These are phyloP conservation scores for Lepidurus couesii DNA, from an alignment of 1,140 invertebrate species.

Conservation along the genomic window DNA sequence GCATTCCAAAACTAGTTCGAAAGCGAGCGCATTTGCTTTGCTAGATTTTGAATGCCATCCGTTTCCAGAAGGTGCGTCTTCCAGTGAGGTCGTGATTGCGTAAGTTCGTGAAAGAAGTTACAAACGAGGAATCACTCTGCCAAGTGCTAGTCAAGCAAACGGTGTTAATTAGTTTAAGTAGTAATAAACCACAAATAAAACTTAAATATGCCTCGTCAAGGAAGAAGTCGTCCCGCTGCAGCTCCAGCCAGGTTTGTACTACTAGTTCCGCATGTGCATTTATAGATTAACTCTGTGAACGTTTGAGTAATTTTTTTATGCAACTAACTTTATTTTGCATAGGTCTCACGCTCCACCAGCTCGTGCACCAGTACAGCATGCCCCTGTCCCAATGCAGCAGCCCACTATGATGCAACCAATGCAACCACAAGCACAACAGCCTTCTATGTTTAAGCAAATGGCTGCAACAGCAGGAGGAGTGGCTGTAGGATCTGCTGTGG, in stretches of 20 bases:
- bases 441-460: slow-evolving; percentile 76
- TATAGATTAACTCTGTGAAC: background rate
- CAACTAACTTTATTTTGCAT: slow-evolving; percentile 33
- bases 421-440: slow-evolving; percentile 50
- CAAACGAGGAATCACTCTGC: background rate
- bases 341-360: slow-evolving; percentile 43
- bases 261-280: background rate
- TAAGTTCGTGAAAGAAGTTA: background rate
- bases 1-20: background rate
- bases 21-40: background rate
- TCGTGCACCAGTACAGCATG: slow-evolving; percentile 46
- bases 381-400: slow-evolving; percentile 49
- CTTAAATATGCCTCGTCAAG: slow-evolving; percentile 31
- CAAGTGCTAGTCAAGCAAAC: background rate
- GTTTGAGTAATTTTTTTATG: slow-evolving; percentile 32
- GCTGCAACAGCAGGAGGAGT: slow-evolving; percentile 77
- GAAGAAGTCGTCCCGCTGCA: slow-evolving; percentile 32
- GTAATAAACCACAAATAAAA: background rate
- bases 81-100: slow-evolving; percentile 6
- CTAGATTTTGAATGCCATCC: background rate
- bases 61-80: background rate
- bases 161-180: background rate
- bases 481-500: slow-evolving; percentile 76
- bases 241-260: slow-evolving; percentile 26
- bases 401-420: slow-evolving; percentile 43